These are phyloP conservation scores for Sebastes dallii DNA, from an alignment of 2,797 vertebrate genomes.

Conservation along the genomic window DNA sequence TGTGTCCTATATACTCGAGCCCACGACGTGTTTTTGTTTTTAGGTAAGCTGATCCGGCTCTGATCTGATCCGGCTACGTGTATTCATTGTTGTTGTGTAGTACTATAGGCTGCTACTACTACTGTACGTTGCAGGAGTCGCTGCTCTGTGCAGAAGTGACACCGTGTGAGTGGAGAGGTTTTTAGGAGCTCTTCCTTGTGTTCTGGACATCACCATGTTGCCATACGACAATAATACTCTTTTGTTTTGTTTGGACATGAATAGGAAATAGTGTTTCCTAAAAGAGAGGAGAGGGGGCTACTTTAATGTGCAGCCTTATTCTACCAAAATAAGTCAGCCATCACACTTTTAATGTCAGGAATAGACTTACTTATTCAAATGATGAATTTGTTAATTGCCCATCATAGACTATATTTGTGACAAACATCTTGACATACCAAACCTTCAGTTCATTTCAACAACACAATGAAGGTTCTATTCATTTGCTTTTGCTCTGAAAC, in stretches of 20 bases:
- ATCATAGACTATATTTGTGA: neutral
- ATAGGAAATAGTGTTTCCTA: neutral
- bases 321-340: neutral
- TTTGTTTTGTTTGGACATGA: neutral
- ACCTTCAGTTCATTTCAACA: neutral
- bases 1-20: neutral
- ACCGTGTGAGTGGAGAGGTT: neutral
- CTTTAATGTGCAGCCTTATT: neutral
- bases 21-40: slow-evolving; percentile 29
- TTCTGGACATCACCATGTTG: neutral
- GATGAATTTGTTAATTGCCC: neutral
- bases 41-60: slow-evolving; percentile 70
- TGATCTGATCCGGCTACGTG: slow-evolving; percentile 14
- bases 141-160: neutral
- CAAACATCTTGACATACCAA: neutral
- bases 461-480: accelerated
- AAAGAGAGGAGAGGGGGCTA: neutral
- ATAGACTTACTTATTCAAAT: neutral
- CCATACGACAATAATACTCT: neutral
- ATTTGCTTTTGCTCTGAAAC: neutral
- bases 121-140: neutral
- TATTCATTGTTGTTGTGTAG: slow-evolving; percentile 12
- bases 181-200: neutral
- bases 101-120: neutral
- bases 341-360: neutral